A percentile compares a stretch with the other conserved stretches of the same genome.
Evolutionary conservation across 1,140 invertebrate genomes (phyloP).

Genomic region (Heliothis virescens): DNA sequence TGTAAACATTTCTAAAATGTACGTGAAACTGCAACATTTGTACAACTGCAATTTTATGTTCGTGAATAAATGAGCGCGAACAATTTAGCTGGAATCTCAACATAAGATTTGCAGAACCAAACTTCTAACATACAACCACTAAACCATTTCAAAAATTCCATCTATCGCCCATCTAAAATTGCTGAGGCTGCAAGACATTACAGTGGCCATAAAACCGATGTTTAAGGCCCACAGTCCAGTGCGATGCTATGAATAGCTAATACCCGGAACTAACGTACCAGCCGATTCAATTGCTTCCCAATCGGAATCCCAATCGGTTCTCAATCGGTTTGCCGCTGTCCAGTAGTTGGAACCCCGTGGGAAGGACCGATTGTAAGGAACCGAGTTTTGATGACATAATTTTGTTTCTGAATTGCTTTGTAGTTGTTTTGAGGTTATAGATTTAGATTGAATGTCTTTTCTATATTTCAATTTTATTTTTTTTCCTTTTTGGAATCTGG

Average conservation of each 20-base stretch:
- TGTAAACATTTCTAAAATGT: no score
- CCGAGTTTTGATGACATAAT: slow-evolving; percentile 28
- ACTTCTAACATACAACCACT: background rate
- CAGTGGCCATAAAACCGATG: slow-evolving; percentile 23
- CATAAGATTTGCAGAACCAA: no score
- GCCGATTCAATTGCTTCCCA: slow-evolving; percentile 35
- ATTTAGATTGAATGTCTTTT: background rate
- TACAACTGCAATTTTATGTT: no score
- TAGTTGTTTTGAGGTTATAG: background rate
- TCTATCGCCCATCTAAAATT: slow-evolving; percentile 2
- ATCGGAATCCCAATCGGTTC: slow-evolving; percentile 33
- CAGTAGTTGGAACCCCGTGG: slow-evolving; percentile 3
- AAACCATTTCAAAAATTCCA: slow-evolving; percentile 25
- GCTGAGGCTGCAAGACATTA: slow-evolving; percentile 11
- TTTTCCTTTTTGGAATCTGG: no score
- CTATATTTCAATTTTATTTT: background rate
- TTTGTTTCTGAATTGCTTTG: background rate
- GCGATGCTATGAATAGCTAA: slow-evolving; percentile 36
- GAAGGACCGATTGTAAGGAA: slow-evolving; percentile 18
- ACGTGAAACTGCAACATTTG: no score
- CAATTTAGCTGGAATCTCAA: no score
- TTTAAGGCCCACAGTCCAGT: slow-evolving; percentile 19
- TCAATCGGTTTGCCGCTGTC: slow-evolving; percentile 15
- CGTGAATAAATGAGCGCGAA: no score
- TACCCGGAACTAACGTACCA: slow-evolving; percentile 38